These are phyloP conservation scores for Chaetodon auriga DNA, from an alignment of 2,113 vertebrate species.

Conservation along the genomic window DNA sequence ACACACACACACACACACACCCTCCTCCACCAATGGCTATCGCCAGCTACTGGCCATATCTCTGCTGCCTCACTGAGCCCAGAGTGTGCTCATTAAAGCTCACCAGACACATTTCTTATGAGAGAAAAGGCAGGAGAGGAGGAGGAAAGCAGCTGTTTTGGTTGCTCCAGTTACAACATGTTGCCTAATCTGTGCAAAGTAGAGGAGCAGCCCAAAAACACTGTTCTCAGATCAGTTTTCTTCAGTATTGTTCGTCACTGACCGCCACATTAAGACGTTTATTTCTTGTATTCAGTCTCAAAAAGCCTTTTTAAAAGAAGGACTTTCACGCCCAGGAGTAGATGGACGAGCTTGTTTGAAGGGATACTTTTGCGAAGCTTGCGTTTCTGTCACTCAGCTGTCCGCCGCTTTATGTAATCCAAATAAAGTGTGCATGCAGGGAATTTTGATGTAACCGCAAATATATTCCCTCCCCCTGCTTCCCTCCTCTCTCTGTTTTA, in stretches of 20 bases:
- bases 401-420: constrained; percentile 41
- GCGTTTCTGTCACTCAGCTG: constrained; percentile 69
- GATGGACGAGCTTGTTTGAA: constrained; percentile 63
- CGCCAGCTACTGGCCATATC: constrained; percentile 54
- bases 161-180: constrained; percentile 31
- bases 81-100: constrained; percentile 65
- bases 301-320: background rate
- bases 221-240: background rate
- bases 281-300: background rate
- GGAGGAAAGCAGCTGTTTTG: constrained; percentile 36
- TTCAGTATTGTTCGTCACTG: background rate
- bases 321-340: constrained; percentile 27
- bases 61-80: constrained; percentile 59
- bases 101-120: constrained; percentile 46
- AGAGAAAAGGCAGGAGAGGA: constrained; percentile 20
- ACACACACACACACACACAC: background rate
- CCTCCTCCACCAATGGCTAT: constrained; percentile 27
- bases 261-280: background rate
- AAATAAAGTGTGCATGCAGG: constrained; percentile 36
- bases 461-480: constrained; percentile 19
- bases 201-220: background rate
- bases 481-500: background rate
- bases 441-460: constrained; percentile 40
- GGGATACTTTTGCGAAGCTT: constrained; percentile 52
- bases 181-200: constrained; percentile 20